Evolutionary conservation across 2,113 vertebrate genomes (phyloP).

Genomic region (Procavia capensis): DNA sequence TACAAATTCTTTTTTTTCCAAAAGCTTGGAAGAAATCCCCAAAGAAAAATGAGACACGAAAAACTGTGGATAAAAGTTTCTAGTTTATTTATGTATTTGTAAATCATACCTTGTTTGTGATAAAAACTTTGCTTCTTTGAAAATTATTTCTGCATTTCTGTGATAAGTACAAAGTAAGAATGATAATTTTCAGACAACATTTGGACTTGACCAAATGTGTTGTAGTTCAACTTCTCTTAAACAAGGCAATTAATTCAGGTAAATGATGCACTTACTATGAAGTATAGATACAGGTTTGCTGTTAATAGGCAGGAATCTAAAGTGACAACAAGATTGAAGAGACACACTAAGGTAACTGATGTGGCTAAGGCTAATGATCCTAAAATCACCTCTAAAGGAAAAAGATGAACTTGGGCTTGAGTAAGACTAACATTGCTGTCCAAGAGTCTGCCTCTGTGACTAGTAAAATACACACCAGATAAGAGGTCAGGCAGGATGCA

Average conservation of each 20-base stretch:
- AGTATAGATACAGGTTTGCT: neutral
- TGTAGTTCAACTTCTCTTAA: neutral
- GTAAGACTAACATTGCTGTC: no score
- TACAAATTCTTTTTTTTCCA: neutral
- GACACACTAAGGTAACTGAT: neutral
- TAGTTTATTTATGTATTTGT: neutral
- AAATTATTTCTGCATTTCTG: neutral
- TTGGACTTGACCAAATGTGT: neutral
- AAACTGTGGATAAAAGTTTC: neutral
- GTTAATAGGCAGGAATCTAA: neutral
- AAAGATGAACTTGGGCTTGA: neutral
- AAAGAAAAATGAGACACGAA: slow-evolving; percentile 3
- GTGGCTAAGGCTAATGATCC: neutral
- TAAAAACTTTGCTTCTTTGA: neutral
- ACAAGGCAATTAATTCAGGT: neutral
- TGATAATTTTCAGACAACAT: neutral
- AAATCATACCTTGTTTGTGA: neutral
- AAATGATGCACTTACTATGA: neutral
- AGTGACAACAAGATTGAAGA: neutral
- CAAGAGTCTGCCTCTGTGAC: neutral
- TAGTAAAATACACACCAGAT: neutral
- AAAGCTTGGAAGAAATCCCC: neutral
- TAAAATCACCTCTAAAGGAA: neutral
- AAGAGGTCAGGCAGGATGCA: neutral
- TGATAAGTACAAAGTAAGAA: neutral